Percentiles rank a stretch among this genome's conserved stretches.
These are phyloP conservation scores for Camptogramma bilineatum DNA, from an alignment of 2,888 invertebrate genomes.

Conservation along the genomic window DNA sequence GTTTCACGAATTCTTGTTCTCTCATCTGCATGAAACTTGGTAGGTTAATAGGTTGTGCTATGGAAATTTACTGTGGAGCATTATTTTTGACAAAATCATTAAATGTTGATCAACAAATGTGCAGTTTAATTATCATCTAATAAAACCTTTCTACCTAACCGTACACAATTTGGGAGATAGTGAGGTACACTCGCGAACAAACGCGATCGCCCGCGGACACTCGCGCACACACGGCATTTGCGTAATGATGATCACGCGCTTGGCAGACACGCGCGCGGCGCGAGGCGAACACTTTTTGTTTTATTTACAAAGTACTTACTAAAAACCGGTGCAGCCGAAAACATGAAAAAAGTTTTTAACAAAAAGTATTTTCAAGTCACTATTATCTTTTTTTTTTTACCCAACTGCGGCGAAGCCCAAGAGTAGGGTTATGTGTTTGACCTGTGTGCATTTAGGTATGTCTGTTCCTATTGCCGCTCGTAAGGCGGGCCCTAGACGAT, in stretches of 20 bases:
- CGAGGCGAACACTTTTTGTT: slow-evolving; percentile 19
- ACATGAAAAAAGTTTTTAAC: background rate
- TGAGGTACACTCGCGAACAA: slow-evolving; percentile 28
- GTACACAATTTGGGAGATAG: slow-evolving; percentile 26
- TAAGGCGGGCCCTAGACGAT: too few species aligned
- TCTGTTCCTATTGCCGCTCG: too few species aligned
- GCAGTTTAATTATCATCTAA: background rate
- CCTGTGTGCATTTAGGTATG: too few species aligned
- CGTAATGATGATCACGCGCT: slow-evolving; percentile 30
- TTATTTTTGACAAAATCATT: too few species aligned
- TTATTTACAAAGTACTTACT: slow-evolving; percentile 5
- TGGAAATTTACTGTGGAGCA: too few species aligned
- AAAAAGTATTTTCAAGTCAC: background rate
- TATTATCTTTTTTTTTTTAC: background rate
- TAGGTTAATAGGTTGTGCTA: too few species aligned
- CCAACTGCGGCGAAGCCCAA: too few species aligned
- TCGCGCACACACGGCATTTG: slow-evolving; percentile 46
- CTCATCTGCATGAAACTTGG: too few species aligned
- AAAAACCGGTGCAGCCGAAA: background rate
- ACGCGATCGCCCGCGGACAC: slow-evolving; percentile 35
- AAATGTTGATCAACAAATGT: too few species aligned
- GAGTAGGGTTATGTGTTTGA: too few species aligned
- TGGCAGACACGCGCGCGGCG: slow-evolving; percentile 29
- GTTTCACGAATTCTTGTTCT: too few species aligned
- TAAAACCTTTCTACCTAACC: background rate